Evolutionary conservation across 2,888 invertebrate genomes (phyloP), one percentile per base, ranked within the genome.

Genomic region (Antheraea assamensis): DNA sequence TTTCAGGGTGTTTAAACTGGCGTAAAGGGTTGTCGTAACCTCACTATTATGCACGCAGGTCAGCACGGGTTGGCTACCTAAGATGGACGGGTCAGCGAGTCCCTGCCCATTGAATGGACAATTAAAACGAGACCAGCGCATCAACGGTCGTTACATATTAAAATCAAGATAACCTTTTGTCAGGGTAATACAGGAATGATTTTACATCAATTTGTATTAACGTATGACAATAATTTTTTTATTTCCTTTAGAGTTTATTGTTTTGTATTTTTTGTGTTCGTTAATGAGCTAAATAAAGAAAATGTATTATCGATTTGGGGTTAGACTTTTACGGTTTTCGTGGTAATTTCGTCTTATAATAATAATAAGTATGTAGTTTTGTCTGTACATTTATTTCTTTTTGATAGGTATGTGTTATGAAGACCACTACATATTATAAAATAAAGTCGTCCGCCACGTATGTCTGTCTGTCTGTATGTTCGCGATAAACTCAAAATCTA

Each of bases 11-110:
- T 89, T 92, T 92, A 92, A 90, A 90, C 84, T 88, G 87, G 89
- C 87, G 89, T 92, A 92, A 94, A 92, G 93, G 93, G 92, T 91
- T 91, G 90, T 88, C 76, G 83, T 87, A 92, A 93, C 93, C 92
- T 87, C 76, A 82, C 78, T 81, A 78, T 88, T 90, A 86, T 87
- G 77, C 72, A 71, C 49, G 78, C 75, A 80, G 92, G 92, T 91
- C 90, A 91, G 88, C 91, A 85, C 90, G 92, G 93, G 92, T 90
- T 90, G 91, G 90, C 90, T 93, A 92, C 93, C 93, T 92, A 92
- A 81, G 80, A 82, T 75, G 83, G 87, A 83, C 84, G 83, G 88
- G 88, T 85, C 87, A 81, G 74, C 79, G 73, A 86, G 92, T 90
- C 92, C 92, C 89, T 82, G 85, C 85, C 89, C 87, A 85, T 80